A percentile compares a stretch with the other conserved stretches of the same genome.
Evolutionary conservation across 2,797 vertebrate genomes (phyloP).

Genomic region (Acridotheres tristis): DNA sequence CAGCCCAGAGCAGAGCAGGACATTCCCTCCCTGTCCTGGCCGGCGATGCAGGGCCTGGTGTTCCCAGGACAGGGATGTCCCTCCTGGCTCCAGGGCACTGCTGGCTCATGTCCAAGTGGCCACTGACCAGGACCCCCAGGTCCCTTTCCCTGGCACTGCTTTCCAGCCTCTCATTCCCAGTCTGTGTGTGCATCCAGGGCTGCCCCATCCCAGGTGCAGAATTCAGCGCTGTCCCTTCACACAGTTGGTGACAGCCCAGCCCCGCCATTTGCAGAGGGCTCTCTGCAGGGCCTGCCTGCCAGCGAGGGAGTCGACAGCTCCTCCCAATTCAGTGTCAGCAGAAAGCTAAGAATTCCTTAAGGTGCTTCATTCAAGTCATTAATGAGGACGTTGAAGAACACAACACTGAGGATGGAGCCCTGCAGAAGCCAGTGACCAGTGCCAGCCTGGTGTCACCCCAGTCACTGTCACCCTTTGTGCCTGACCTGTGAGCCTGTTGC

Average conservation of each 20-base stretch:
- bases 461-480: no score
- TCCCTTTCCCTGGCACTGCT: neutral
- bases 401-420: accelerated
- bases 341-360: neutral
- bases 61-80: neutral
- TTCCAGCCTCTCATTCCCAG: neutral
- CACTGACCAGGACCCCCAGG: neutral
- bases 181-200: accelerated
- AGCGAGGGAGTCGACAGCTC: accelerated
- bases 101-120: neutral
- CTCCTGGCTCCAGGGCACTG: neutral
- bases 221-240: accelerated
- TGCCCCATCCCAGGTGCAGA: neutral
- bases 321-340: neutral
- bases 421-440: no score
- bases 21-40: no score
- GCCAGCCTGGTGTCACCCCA: neutral
- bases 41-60: neutral
- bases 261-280: accelerated
- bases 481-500: accelerated
- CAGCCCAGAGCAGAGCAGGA: neutral
- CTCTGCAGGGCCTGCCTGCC: neutral
- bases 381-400: neutral
- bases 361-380: neutral
- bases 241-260: no score